Percentiles rank a stretch among this genome's conserved stretches.
phyloP scores from a whole-genome alignment of 1,140 invertebrate genomes.

The Popillia japonica region DNA sequence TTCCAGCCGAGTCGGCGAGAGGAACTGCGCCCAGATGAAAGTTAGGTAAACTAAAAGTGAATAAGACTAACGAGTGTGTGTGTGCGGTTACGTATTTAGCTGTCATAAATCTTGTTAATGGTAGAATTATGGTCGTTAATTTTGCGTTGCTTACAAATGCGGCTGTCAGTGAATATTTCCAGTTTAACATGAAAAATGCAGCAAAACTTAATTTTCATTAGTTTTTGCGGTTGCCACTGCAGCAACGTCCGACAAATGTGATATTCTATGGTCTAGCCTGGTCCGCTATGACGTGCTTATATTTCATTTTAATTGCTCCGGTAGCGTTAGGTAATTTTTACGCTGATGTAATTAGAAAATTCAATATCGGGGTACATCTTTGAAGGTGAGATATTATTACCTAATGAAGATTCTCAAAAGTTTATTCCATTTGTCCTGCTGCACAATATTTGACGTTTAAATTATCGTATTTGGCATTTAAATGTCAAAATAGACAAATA shows the following conservation, averaged over 20 bases:
- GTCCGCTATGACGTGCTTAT: not conserved
- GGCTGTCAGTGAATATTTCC: not conserved
- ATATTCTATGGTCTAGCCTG: not conserved
- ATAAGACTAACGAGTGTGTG: not conserved
- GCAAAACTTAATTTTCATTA: slow-evolving; percentile 11
- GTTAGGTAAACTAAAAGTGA: slow-evolving; percentile 5
- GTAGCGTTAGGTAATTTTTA: too few relatives aligned
- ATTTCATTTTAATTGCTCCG: not conserved
- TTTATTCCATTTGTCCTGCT: not conserved
- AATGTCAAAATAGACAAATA: too few relatives aligned
- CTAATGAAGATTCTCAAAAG: too few relatives aligned
- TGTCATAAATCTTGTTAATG: slow-evolving; percentile 5
- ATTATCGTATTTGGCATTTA: too few relatives aligned
- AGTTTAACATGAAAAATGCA: not conserved
- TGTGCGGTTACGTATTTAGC: not conserved
- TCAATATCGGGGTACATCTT: too few relatives aligned
- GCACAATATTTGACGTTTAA: too few relatives aligned
- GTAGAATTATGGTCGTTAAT: slow-evolving; percentile 11
- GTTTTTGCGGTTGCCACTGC: not conserved
- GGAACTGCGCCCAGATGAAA: not conserved
- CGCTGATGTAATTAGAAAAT: too few relatives aligned
- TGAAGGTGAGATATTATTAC: too few relatives aligned
- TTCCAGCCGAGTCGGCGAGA: not conserved
- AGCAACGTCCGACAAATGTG: not conserved
- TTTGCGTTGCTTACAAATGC: slow-evolving; percentile 2